Evolutionary conservation across 2,113 vertebrate species (phyloP), one percentile per base, ranked within the genome.

Genomic region (Pteropus alecto): DNA sequence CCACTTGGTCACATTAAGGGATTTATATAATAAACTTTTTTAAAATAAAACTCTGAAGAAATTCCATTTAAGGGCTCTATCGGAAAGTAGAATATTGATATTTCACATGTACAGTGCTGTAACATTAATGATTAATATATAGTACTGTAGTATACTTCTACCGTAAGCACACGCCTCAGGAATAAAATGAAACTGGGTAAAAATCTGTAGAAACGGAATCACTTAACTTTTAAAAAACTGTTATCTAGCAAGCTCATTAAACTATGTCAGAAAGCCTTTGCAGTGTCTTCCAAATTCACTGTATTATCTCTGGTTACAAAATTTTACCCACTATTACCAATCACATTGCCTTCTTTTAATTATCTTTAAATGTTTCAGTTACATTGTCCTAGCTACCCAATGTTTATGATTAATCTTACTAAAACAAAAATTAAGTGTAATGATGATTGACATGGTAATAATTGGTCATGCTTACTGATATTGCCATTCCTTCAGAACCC

Each of bases 61-160:
- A 94, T 97, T 95, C 82, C 33, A 18, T 85, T 96, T 97, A 87
- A 88, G 43, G 58, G 96, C n/a, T 16, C 8, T 95, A 10, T 97
- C 87, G 51, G 88, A 2, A 0, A 51, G 26, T 87, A 68, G 65
- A 41, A 68, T 46, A 97, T 60, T 46, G 84, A 46, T 85, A 6
- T 48, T 68, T 86, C 93, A 3, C 15, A 18, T 18, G 1, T 43
- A 3, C 41, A 95, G 68, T 30, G 2, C 19, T 12, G 7, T 58
- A 68, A 41, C 61, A 16, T 84, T 82, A 38, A 58, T 61, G 7
- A 90, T 56, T 38, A 33, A 11, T 15, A 28, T 67, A 10, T 54
- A 41, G 41, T 33, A 2, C 22, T 38, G 2, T 68, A 63, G n/a
- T 97, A 41, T 84, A 79, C 83, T 96, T 96, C 54, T 83, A 48